A percentile compares a stretch with the other conserved stretches of the same genome.
phyloP scores from a whole-genome alignment of 2,797 vertebrate genomes.

The Apogon hyalosoma region DNA sequence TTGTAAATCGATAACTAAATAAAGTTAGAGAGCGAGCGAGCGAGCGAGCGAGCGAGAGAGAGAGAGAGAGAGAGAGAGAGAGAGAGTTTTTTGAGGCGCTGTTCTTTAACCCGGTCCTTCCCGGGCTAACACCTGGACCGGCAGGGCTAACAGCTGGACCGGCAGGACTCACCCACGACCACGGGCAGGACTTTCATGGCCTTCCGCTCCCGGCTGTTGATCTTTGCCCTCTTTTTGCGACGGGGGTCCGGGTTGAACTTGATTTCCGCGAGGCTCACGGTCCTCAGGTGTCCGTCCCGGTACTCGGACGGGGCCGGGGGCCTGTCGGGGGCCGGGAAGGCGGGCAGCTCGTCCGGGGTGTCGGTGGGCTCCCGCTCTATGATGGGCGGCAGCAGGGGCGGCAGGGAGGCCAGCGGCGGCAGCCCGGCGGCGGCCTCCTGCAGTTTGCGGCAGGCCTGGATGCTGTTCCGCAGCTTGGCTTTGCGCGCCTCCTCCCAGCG shows the following conservation, averaged over 20 bases:
- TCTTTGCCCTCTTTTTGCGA: slow-evolving; percentile 86
- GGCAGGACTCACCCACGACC: slow-evolving; percentile 89
- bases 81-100: too few species aligned
- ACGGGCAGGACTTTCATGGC: slow-evolving; percentile 95
- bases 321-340: slow-evolving; percentile 48
- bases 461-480: slow-evolving; percentile 86
- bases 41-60: too few species aligned
- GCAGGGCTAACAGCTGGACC: slow-evolving; percentile 59
- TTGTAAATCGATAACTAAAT: too few species aligned
- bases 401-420: slow-evolving; percentile 78
- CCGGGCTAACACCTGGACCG: too few species aligned
- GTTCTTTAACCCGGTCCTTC: background rate
- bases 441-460: slow-evolving; percentile 83
- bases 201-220: slow-evolving; percentile 92
- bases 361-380: slow-evolving; percentile 77
- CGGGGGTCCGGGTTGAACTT: slow-evolving; percentile 69
- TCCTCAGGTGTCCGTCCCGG: slow-evolving; percentile 67
- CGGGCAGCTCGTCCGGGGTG: slow-evolving; percentile 65
- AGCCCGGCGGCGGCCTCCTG: slow-evolving; percentile 74
- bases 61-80: too few species aligned
- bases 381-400: slow-evolving; percentile 81
- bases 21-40: too few species aligned
- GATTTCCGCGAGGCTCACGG: slow-evolving; percentile 81
- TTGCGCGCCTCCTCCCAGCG: slow-evolving; percentile 91
- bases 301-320: slow-evolving; percentile 61